Percentiles rank a stretch among this genome's conserved stretches.
Conservation (phyloP, 2,888 invertebrate genomes). For the Meteorus cinctellus region DNA sequence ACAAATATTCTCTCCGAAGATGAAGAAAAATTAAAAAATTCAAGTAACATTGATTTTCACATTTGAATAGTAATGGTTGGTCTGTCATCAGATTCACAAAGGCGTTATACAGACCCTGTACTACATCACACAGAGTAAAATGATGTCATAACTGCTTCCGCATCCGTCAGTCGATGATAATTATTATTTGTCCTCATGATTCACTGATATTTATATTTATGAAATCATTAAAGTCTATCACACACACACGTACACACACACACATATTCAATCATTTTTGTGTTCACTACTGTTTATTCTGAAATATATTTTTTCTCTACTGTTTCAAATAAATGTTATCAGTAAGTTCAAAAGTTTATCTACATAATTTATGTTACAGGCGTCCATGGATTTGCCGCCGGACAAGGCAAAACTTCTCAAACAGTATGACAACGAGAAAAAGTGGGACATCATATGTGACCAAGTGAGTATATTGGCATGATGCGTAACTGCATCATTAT, state of each 20-base stretch:
- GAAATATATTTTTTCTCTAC: background rate
- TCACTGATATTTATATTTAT: constrained; percentile 4
- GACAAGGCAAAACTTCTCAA: constrained; percentile 97
- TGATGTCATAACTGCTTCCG: constrained; percentile 32
- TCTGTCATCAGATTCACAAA: background rate
- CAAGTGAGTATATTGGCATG: constrained; percentile 79
- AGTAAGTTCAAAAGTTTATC: constrained; percentile 38
- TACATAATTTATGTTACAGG: constrained; percentile 79
- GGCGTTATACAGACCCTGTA: background rate
- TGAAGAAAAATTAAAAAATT: background rate
- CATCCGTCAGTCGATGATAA: constrained; percentile 29
- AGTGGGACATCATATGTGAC: constrained; percentile 99
- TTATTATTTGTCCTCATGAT: constrained; percentile 20
- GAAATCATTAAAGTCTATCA: background rate
- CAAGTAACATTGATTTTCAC: background rate
- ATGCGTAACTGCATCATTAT: constrained; percentile 11
- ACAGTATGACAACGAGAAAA: constrained; percentile 97
- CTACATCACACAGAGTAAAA: background rate
- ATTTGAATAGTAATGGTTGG: background rate
- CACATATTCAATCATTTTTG: background rate
- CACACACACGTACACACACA: background rate
- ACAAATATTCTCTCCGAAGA: background rate
- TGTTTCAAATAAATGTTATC: background rate
- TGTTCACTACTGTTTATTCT: background rate
- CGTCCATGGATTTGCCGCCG: constrained; percentile 98